A percentile compares a stretch with the other conserved stretches of the same genome.
These are phyloP conservation scores for Sarcophaga bullata DNA, from an alignment of 1,140 invertebrate genomes.

Conservation along the genomic window DNA sequence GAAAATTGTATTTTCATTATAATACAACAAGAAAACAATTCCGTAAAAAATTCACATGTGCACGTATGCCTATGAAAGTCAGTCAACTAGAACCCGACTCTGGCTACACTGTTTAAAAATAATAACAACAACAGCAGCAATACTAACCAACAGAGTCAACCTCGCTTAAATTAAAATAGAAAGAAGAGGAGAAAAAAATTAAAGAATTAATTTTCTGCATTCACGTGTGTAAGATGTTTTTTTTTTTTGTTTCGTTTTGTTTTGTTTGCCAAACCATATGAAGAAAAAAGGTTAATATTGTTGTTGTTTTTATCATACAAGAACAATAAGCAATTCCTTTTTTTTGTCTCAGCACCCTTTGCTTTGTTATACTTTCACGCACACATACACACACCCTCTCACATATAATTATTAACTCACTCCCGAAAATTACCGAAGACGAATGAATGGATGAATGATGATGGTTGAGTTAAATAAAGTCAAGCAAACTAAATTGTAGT, in stretches of 20 bases:
- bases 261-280: not conserved
- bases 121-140: too few relatives aligned
- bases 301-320: not conserved
- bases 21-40: too few relatives aligned
- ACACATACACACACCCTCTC: not conserved
- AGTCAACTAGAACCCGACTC: too few relatives aligned
- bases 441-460: not conserved
- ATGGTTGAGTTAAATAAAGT: not conserved
- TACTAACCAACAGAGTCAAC: too few relatives aligned
- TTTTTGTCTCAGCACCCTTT: not conserved
- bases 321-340: not conserved
- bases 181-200: not conserved
- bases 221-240: not conserved
- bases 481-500: not conserved
- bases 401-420: not conserved
- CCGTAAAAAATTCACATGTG: too few relatives aligned
- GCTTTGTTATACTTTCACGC: not conserved
- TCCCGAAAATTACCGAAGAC: not conserved
- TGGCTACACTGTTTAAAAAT: too few relatives aligned
- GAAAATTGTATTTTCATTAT: too few relatives aligned
- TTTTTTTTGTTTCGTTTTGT: not conserved
- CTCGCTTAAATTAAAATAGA: too few relatives aligned
- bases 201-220: conserved; percentile 2
- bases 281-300: not conserved
- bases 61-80: too few relatives aligned